Conservation (phyloP, 2,888 invertebrate genomes). For the Zaprionus lineosus region DNA sequence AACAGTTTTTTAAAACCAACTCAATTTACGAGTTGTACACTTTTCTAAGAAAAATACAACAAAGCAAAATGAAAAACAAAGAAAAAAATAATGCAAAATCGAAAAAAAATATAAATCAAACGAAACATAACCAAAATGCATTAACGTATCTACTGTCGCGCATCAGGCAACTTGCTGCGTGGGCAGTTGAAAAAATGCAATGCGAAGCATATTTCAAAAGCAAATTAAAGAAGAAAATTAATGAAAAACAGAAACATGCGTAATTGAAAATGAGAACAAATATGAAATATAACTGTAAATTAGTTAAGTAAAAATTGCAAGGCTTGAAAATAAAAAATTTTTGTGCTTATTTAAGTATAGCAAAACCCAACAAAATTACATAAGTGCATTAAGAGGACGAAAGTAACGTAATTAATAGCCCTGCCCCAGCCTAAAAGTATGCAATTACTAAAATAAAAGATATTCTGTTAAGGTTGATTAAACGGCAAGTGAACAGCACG, state of each 20-base stretch:
- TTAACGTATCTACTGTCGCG: background rate
- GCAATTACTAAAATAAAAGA: slow-evolving; percentile 73
- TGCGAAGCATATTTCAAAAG: background rate
- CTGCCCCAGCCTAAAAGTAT: slow-evolving; percentile 77
- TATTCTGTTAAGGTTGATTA: slow-evolving; percentile 60
- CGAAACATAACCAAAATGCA: slow-evolving; percentile 12
- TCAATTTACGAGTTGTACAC: slow-evolving; percentile 52
- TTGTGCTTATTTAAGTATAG: slow-evolving; percentile 22
- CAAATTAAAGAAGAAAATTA: slow-evolving; percentile 7
- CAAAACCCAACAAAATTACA: slow-evolving; percentile 31
- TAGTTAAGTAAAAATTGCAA: slow-evolving; percentile 39
- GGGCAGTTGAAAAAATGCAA: background rate
- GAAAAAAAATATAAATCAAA: slow-evolving; percentile 20
- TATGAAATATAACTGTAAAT: slow-evolving; percentile 47
- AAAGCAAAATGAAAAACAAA: slow-evolving; percentile 43
- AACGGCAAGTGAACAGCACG: slow-evolving; percentile 24
- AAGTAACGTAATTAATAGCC: slow-evolving; percentile 73
- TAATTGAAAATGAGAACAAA: too few relatives aligned
- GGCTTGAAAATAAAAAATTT: slow-evolving; percentile 23
- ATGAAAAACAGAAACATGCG: slow-evolving; percentile 11
- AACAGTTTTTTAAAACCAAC: slow-evolving; percentile 69
- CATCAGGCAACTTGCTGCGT: background rate
- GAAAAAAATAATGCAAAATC: slow-evolving; percentile 26
- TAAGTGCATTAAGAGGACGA: slow-evolving; percentile 68
- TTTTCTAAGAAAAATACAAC: slow-evolving; percentile 53